These are phyloP conservation scores for Theristicus caerulescens DNA, from an alignment of 2,113 vertebrate species.

Conservation along the genomic window DNA sequence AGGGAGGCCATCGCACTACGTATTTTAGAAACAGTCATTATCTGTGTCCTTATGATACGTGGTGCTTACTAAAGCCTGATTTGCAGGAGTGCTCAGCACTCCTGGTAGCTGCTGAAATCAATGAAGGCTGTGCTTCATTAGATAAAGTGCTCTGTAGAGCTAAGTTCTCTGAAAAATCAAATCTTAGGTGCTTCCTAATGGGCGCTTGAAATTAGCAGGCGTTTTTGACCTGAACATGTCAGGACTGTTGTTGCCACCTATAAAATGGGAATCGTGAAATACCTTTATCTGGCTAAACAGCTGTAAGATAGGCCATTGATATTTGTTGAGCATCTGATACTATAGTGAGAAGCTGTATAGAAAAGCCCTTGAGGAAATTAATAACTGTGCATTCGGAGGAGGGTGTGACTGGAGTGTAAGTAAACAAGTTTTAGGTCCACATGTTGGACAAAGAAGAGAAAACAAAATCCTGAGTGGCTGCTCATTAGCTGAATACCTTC, in stretches of 20 bases:
- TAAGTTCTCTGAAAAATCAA: background rate
- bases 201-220: background rate
- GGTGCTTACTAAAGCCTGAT: background rate
- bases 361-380: slow-evolving; percentile 50
- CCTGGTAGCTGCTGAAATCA: background rate
- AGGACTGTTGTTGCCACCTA: background rate
- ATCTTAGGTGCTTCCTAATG: background rate
- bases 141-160: background rate
- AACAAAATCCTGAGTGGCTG: slow-evolving; percentile 18
- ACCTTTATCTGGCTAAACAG: background rate
- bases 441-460: slow-evolving; percentile 2
- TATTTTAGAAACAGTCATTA: background rate
- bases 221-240: background rate
- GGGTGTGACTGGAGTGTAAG: background rate
- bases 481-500: slow-evolving; percentile 28
- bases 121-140: background rate
- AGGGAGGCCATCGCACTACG: background rate
- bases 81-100: background rate
- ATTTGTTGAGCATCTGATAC: background rate
- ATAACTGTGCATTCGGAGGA: background rate
- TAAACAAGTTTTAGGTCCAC: background rate
- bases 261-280: background rate
- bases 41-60: background rate
- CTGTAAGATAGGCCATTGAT: background rate
- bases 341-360: background rate